These are phyloP conservation scores for Cynocephalus volans DNA, from an alignment of 2,113 vertebrate species.

Conservation along the genomic window DNA sequence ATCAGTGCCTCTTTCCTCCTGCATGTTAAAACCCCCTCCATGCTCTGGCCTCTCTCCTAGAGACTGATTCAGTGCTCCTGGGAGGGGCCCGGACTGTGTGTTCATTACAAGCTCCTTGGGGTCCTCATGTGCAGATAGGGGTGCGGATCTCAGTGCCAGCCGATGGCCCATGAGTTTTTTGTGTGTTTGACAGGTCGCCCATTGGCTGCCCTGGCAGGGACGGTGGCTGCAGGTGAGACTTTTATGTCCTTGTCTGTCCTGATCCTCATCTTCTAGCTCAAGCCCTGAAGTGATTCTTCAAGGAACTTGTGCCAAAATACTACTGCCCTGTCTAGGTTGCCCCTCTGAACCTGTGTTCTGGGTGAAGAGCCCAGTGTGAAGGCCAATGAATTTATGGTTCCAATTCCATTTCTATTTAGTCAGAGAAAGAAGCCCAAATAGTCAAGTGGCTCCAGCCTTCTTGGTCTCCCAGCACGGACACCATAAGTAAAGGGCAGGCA, in stretches of 20 bases:
- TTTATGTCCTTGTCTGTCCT: neutral
- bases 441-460: neutral
- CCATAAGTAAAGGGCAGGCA: accelerated
- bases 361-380: neutral
- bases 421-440: neutral
- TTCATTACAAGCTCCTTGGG: neutral
- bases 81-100: neutral
- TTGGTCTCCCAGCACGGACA: too few relatives aligned
- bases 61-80: neutral
- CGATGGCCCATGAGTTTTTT: accelerated
- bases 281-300: neutral
- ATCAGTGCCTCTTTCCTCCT: neutral
- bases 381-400: neutral
- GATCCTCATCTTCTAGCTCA: neutral
- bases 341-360: neutral
- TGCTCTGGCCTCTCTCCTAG: neutral
- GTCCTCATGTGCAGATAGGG: neutral
- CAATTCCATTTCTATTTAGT: neutral
- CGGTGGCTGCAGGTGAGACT: slow-evolving; percentile 56
- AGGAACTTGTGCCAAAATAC: neutral
- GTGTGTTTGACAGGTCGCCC: slow-evolving; percentile 56
- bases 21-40: accelerated
- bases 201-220: neutral
- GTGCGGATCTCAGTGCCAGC: neutral
- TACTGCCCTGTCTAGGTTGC: neutral